Evolutionary conservation across 2,113 vertebrate species (phyloP).

Genomic region (Halichoerus grypus): DNA sequence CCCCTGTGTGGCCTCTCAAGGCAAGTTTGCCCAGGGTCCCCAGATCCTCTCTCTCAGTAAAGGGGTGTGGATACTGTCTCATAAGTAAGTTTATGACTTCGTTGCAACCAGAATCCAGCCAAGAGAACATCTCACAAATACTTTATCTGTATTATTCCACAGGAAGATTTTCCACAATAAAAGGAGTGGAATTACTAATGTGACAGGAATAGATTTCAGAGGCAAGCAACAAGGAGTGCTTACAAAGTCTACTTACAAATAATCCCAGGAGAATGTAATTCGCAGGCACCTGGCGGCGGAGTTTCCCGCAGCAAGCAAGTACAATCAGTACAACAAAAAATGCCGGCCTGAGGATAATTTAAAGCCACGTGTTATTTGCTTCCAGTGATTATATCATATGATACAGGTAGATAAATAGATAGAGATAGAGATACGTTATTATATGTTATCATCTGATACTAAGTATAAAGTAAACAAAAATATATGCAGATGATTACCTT

Average conservation of each 20-base stretch:
- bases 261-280: constrained; percentile 91
- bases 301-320: constrained; percentile 88
- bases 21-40: too few relatives aligned
- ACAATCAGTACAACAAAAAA: constrained; percentile 84
- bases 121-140: background rate
- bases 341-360: constrained; percentile 74
- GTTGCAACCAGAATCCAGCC: background rate
- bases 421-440: background rate
- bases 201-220: background rate
- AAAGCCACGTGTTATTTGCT: constrained; percentile 53
- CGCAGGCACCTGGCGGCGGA: constrained; percentile 88
- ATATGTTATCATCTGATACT: background rate
- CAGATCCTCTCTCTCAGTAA: background rate
- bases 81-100: background rate
- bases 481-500: background rate
- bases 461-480: constrained; percentile 10
- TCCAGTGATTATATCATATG: background rate
- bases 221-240: background rate
- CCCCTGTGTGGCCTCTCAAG: background rate
- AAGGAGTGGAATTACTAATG: background rate
- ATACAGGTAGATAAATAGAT: background rate
- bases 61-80: background rate
- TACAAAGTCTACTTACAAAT: constrained; percentile 90
- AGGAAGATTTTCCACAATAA: background rate
- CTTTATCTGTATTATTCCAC: background rate